Conservation (phyloP, 2,113 vertebrate genomes). For the Tachycineta bicolor region DNA sequence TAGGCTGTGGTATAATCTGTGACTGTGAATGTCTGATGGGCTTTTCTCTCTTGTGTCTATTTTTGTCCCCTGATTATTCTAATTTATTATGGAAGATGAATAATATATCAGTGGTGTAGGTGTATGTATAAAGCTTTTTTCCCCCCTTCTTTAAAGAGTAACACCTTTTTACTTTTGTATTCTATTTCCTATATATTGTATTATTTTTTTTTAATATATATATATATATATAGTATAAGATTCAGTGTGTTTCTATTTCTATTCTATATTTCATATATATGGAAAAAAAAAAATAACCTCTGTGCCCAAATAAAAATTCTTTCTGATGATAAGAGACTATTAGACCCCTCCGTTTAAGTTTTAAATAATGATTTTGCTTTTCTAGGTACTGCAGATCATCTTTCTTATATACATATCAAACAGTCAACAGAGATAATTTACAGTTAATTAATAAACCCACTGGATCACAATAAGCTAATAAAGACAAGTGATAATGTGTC, state of each 20-base stretch:
- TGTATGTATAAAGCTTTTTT: background rate
- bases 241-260: background rate
- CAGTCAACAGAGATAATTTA: background rate
- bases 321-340: background rate
- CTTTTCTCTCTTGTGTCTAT: background rate
- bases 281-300: background rate
- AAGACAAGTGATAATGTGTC: background rate
- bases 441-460: background rate
- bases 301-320: background rate
- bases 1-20: background rate
- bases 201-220: background rate
- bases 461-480: background rate
- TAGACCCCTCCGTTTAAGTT: background rate
- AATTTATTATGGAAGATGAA: conserved; percentile 15
- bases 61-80: conserved; percentile 11
- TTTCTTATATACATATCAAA: background rate
- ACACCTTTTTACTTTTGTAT: background rate
- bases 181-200: background rate
- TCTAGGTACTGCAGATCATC: background rate
- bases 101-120: conserved; percentile 12
- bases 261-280: background rate
- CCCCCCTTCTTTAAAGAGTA: background rate
- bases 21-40: background rate
- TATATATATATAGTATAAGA: no score
- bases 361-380: background rate